Evolutionary conservation across 1,140 invertebrate genomes (phyloP).

Genomic region (Pogonognathellus flavescens): DNA sequence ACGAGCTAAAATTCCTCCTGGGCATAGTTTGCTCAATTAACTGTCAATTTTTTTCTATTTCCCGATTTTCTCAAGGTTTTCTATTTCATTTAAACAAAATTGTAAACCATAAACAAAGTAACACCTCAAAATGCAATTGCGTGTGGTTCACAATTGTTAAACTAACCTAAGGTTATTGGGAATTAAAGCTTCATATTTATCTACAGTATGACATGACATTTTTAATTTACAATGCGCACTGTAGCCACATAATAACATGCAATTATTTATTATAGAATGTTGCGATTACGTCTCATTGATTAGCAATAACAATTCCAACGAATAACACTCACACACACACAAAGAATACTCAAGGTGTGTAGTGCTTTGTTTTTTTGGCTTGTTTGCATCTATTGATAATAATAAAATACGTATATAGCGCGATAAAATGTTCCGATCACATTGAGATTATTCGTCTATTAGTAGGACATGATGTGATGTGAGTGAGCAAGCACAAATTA

Average conservation of each 20-base stretch:
- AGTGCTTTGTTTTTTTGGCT: neutral
- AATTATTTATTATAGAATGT: conserved; percentile 37
- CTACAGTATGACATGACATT: conserved; percentile 16
- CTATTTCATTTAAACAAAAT: neutral
- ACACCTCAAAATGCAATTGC: neutral
- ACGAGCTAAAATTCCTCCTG: neutral
- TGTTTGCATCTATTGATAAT: neutral
- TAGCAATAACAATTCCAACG: neutral
- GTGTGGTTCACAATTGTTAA: neutral
- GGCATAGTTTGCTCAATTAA: conserved; percentile 3
- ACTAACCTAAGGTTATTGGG: neutral
- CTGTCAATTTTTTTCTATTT: neutral
- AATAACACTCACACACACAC: too few relatives aligned
- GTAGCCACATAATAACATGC: neutral
- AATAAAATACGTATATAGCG: neutral
- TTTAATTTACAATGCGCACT: neutral
- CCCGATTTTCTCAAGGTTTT: conserved; percentile 13
- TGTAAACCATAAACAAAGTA: neutral
- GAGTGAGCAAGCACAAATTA: conserved; percentile 46
- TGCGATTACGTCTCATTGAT: neutral
- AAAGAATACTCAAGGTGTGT: conserved; percentile 28
- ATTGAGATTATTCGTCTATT: conserved; percentile 28
- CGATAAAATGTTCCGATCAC: conserved; percentile 6
- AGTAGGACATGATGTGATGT: conserved; percentile 46
- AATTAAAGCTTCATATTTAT: conserved; percentile 2